These are phyloP conservation scores for Oceanites oceanicus DNA, from an alignment of 2,113 vertebrate species.

Conservation along the genomic window DNA sequence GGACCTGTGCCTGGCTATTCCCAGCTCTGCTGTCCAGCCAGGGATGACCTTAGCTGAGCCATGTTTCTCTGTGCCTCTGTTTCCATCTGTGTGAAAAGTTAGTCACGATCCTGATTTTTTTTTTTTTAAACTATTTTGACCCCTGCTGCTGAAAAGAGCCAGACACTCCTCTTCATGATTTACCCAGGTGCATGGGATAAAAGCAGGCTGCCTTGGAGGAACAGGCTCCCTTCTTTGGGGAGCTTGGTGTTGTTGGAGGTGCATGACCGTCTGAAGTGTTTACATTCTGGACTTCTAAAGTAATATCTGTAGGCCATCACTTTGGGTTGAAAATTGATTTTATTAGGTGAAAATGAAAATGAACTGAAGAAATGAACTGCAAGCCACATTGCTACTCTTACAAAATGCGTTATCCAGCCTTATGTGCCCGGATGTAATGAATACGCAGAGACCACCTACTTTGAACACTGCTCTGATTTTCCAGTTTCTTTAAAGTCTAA, in stretches of 20 bases:
- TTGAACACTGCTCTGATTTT: conserved; percentile 52
- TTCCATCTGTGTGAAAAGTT: background rate
- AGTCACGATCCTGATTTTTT: background rate
- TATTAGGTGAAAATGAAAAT: conserved; percentile 68
- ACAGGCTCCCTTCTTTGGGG: conserved; percentile 10
- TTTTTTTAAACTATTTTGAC: conserved; percentile 1
- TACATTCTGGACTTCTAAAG: conserved; percentile 49
- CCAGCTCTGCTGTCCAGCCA: background rate
- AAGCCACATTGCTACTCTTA: conserved; percentile 12
- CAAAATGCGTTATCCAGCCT: conserved; percentile 6
- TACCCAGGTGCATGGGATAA: conserved; percentile 16
- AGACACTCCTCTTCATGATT: background rate
- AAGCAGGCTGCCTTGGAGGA: conserved; percentile 16
- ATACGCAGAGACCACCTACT: conserved; percentile 39
- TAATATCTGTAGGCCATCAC: conserved; percentile 59
- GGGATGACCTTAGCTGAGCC: background rate
- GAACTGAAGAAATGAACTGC: conserved; percentile 61
- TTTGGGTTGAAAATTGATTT: conserved; percentile 66
- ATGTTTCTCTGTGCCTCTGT: background rate
- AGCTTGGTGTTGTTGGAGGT: background rate
- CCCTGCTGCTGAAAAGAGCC: conserved; percentile 64
- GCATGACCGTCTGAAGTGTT: conserved; percentile 32
- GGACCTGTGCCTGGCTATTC: background rate
- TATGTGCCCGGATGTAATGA: conserved; percentile 35
- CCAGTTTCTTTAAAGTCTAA: conserved; percentile 49